Base-by-base conservation (phyloP, 2,888 invertebrate genomes). In the Sthenelais limicola region DNA sequence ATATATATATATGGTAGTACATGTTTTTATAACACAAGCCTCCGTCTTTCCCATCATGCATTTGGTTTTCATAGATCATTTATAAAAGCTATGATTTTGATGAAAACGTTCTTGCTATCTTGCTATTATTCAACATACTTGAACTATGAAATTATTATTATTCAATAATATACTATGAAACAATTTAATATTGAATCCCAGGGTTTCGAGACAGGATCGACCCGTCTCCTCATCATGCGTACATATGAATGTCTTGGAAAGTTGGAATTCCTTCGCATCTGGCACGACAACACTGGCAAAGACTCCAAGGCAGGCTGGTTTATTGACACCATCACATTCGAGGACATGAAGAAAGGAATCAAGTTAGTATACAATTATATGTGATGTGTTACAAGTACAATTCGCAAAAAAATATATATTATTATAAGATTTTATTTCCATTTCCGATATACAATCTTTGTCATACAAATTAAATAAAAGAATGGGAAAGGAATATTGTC, bases 201-300 rank as follows among this genome's bases (percentile, higher is more conserved):
- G 82, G 79, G 77, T 18, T 80, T 81, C 71, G 73, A 76, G 32
- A 74, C 76, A 7, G 80, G 79, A 7, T 80, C 79, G 73, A 78
- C 81, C 0, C 78, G 79, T 18, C 80, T 78, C 32, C 82, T 79
- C 71, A 74, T 82, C 9, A 78, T 82, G 80, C 77, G 80, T 30
- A 77, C 80, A 1, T 71, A 77, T 9, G 73, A 74, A 24, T 30
- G 73, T n/a, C 77, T 82, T 1, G 80, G 82, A 7, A 77, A 80
- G 4, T 62, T 82, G 21, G 62, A 78, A 3, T 80, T 78, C 68
- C 66, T 82, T 18, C 73, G 80, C 12, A 73, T 82, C 7, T 82
- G 82, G 82, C 82, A 82, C 56, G 70, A 70, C 43, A 70, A 70
- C 35, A 38, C 70, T 28, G 82, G 82, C 66, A 32, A 79, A 74